A percentile compares a stretch with the other conserved stretches of the same genome.
phyloP scores from a whole-genome alignment of 2,888 invertebrate genomes.

The Parnassius orleans region DNA sequence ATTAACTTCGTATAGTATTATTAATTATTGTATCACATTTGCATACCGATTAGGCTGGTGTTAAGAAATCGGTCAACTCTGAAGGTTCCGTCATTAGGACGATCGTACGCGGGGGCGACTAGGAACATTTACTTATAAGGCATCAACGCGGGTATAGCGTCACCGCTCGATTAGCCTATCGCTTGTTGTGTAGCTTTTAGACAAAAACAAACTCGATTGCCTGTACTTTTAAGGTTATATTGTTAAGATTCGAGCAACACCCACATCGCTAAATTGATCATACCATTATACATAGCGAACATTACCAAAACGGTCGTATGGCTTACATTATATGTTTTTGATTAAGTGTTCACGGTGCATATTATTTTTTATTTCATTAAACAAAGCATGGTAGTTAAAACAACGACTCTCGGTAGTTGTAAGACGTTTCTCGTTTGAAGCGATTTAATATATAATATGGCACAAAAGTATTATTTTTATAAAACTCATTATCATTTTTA shows the following conservation, averaged over 20 bases:
- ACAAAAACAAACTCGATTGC: constrained; percentile 54
- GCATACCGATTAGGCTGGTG: constrained; percentile 53
- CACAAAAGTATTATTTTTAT: too few species aligned
- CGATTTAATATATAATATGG: too few species aligned
- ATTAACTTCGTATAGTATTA: too few species aligned
- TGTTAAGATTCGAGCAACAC: constrained; percentile 55
- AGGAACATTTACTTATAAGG: constrained; percentile 75
- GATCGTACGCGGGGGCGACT: constrained; percentile 69
- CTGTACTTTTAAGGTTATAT: constrained; percentile 69
- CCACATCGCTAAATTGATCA: constrained; percentile 45
- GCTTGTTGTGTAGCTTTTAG: constrained; percentile 56
- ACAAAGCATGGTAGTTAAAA: too few species aligned
- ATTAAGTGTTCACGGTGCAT: background rate
- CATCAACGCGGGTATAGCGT: constrained; percentile 57
- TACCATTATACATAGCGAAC: constrained; percentile 30
- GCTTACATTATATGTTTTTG: constrained; percentile 22
- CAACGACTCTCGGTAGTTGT: too few species aligned
- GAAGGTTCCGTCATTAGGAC: constrained; percentile 53
- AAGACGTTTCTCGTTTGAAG: too few species aligned
- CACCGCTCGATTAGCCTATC: constrained; percentile 65
- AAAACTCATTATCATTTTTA: too few species aligned
- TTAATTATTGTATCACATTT: constrained; percentile 36
- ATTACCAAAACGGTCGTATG: constrained; percentile 28
- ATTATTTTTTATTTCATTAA: too few species aligned
- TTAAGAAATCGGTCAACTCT: constrained; percentile 51